Percentiles rank a stretch among this genome's conserved stretches.
Conservation (phyloP, 2,888 invertebrate genomes). For the Cyrtodaria siliqua region DNA sequence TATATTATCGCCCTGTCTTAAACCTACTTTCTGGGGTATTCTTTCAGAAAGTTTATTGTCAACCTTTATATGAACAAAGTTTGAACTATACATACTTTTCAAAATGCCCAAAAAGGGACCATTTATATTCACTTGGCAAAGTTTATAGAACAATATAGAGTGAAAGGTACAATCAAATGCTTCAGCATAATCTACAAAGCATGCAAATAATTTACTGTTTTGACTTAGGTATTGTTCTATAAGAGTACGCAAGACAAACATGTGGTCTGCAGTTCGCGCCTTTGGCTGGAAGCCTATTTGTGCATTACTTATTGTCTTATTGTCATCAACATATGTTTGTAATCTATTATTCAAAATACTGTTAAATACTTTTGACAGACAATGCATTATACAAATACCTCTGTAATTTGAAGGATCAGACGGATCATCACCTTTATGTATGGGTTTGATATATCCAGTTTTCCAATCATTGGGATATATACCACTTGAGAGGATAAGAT, state of each 20-base stretch:
- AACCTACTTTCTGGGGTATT: neutral
- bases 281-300: neutral
- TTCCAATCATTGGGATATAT: neutral
- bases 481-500: neutral
- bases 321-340: neutral
- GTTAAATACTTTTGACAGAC: neutral
- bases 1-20: neutral
- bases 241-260: neutral
- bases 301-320: neutral
- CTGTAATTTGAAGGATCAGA: neutral
- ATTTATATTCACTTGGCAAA: neutral
- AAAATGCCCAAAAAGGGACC: neutral
- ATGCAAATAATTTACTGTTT: neutral
- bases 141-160: neutral
- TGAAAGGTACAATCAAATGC: neutral
- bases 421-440: too few species aligned
- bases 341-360: too few species aligned
- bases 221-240: neutral
- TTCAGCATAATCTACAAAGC: neutral
- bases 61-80: neutral
- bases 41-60: too few species aligned
- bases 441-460: neutral
- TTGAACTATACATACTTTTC: neutral
- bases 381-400: neutral
- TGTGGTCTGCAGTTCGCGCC: too few species aligned